phyloP scores from a whole-genome alignment of 2,888 invertebrate species.

The Diogma glabrata region DNA sequence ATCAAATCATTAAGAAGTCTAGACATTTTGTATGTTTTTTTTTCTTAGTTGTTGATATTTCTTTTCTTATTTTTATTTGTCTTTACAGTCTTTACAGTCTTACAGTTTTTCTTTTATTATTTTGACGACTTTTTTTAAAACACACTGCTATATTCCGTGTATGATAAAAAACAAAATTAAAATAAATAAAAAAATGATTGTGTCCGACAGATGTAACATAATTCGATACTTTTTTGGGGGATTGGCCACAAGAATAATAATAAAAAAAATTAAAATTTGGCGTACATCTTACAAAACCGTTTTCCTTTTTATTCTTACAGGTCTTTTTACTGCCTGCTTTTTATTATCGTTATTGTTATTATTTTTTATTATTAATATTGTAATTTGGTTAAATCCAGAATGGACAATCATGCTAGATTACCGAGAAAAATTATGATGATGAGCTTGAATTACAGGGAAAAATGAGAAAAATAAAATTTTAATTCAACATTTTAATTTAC shows the following conservation, averaged over 20 bases:
- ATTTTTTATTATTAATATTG: too few species aligned
- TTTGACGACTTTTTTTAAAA: slow-evolving; percentile 8
- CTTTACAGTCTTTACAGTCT: too few species aligned
- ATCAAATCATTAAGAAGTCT: slow-evolving; percentile 19
- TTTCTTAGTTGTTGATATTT: background rate
- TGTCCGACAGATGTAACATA: slow-evolving; percentile 16
- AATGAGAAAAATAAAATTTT: too few species aligned
- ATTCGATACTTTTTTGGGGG: slow-evolving; percentile 13
- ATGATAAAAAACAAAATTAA: background rate
- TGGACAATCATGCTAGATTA: too few species aligned
- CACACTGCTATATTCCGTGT: background rate
- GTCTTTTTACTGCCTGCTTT: too few species aligned
- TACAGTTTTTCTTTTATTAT: slow-evolving; percentile 8
- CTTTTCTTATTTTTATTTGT: background rate
- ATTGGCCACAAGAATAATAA: slow-evolving; percentile 6
- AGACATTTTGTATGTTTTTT: slow-evolving; percentile 13
- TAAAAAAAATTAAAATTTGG: slow-evolving; percentile 4
- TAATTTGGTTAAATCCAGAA: too few species aligned
- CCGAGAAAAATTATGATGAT: too few species aligned
- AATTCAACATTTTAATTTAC: too few species aligned
- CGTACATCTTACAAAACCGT: too few species aligned
- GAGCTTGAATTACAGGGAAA: too few species aligned
- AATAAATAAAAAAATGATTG: slow-evolving; percentile 13
- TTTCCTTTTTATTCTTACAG: too few species aligned
- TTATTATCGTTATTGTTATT: too few species aligned